Conservation (phyloP, 1,140 invertebrate genomes). For the Vanessa atalanta region DNA sequence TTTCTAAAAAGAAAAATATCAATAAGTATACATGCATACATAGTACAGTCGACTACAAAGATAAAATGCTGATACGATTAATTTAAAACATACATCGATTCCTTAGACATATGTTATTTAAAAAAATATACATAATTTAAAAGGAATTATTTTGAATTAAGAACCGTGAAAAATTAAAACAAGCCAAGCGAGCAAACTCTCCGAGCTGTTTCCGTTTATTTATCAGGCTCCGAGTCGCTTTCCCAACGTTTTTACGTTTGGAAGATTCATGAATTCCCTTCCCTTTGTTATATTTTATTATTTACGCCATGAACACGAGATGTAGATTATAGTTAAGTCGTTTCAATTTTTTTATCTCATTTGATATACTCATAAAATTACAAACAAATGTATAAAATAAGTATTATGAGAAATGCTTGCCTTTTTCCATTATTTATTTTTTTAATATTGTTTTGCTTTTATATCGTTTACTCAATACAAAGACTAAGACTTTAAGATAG, state of each 20-base stretch:
- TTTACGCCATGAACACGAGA: constrained; percentile 13
- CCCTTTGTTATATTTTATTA: constrained; percentile 23
- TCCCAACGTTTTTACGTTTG: constrained; percentile 27
- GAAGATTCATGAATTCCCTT: constrained; percentile 23
- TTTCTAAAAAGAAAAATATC: too few relatives aligned
- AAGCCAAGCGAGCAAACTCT: constrained; percentile 21
- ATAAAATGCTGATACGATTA: too few relatives aligned
- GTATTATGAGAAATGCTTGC: too few relatives aligned
- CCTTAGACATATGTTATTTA: background rate
- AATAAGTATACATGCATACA: too few relatives aligned
- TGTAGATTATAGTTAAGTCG: background rate
- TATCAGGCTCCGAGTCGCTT: constrained; percentile 14
- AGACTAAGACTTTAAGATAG: too few relatives aligned
- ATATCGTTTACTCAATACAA: too few relatives aligned
- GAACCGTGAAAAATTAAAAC: constrained; percentile 13
- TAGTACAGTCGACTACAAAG: too few relatives aligned
- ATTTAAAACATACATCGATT: too few relatives aligned
- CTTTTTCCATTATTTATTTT: too few relatives aligned
- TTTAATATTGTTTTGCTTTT: too few relatives aligned
- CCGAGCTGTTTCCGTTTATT: constrained; percentile 29
- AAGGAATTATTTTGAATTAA: constrained; percentile 2
- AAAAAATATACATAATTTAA: background rate
- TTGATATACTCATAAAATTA: background rate
- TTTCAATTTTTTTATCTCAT: background rate
- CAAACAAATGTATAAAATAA: too few relatives aligned